Percentiles rank a stretch among this genome's conserved stretches.
Evolutionary conservation across 2,888 invertebrate genomes (phyloP).

Genomic region (Deilephila elpenor): DNA sequence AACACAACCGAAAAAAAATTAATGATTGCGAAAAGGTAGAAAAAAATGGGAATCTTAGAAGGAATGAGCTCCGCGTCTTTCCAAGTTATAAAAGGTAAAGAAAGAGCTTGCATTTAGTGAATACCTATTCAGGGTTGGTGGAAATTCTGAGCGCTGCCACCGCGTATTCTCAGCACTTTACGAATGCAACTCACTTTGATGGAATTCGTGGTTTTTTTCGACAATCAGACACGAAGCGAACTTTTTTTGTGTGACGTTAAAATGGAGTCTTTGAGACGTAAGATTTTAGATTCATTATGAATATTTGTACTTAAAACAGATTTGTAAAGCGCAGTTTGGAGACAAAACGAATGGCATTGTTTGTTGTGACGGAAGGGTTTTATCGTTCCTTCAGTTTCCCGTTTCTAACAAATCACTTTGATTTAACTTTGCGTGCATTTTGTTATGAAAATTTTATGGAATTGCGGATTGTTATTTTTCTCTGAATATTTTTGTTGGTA

Average conservation of each 20-base stretch:
- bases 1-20: constrained; percentile 61
- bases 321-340: constrained; percentile 11
- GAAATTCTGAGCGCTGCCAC: constrained; percentile 73
- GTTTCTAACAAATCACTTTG: constrained; percentile 1
- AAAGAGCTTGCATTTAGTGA: constrained; percentile 80
- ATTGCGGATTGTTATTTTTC: background rate
- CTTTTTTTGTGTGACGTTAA: constrained; percentile 52
- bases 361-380: background rate
- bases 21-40: constrained; percentile 65
- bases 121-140: constrained; percentile 76
- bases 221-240: constrained; percentile 71
- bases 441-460: background rate
- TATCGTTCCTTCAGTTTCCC: background rate
- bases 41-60: constrained; percentile 66
- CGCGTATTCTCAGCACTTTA: constrained; percentile 71
- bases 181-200: constrained; percentile 78
- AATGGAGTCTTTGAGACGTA: constrained; percentile 42
- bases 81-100: constrained; percentile 77
- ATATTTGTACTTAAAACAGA: constrained; percentile 31
- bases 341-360: constrained; percentile 17
- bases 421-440: constrained; percentile 2
- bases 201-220: constrained; percentile 73
- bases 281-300: constrained; percentile 33
- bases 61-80: constrained; percentile 76
- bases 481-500: background rate